These are phyloP conservation scores for Nesogale talazaci DNA, from an alignment of 2,113 vertebrate genomes.

Conservation along the genomic window DNA sequence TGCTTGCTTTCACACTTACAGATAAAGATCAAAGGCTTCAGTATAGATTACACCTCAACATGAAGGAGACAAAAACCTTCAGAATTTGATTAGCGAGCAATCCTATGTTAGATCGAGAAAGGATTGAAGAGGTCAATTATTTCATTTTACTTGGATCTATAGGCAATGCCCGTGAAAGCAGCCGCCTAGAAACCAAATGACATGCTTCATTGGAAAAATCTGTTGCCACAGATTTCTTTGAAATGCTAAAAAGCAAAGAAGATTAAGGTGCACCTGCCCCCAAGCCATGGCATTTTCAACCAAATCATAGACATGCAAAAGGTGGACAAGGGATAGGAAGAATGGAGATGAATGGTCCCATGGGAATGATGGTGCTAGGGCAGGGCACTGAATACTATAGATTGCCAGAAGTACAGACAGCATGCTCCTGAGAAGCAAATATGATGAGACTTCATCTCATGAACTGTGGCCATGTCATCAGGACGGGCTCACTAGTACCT, in stretches of 20 bases:
- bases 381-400: neutral
- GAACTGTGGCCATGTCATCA: neutral
- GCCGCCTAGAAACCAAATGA: neutral
- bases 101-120: neutral
- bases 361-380: neutral
- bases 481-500: neutral
- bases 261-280: neutral
- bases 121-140: neutral
- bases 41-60: neutral
- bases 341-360: neutral
- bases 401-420: neutral
- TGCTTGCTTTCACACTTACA: neutral
- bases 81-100: neutral
- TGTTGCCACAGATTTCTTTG: neutral
- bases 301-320: neutral
- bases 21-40: neutral
- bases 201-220: neutral
- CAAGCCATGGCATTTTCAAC: neutral
- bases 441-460: neutral
- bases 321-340: neutral
- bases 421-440: neutral
- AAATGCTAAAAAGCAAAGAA: neutral
- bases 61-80: neutral
- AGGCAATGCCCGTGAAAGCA: neutral
- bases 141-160: neutral